Percentiles rank a stretch among this genome's conserved stretches.
Evolutionary conservation across 37 sponge, comb jelly and placozoan genomes (phyloP).

Genomic region (Axinella damicornis): DNA sequence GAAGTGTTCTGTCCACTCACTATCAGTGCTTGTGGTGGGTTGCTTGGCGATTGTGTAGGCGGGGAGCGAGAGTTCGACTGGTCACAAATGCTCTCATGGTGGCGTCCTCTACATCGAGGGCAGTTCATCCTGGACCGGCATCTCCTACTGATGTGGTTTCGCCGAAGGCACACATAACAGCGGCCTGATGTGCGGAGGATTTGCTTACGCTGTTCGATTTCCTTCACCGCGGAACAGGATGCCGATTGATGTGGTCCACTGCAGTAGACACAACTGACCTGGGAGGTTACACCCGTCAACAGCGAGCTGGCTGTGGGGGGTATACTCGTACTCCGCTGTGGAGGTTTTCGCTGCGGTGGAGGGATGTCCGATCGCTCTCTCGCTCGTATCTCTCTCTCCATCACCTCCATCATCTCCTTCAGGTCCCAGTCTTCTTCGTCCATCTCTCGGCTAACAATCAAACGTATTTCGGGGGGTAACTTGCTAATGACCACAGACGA

Average conservation of each 20-base stretch:
- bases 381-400: no score
- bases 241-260: neutral
- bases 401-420: no score
- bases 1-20: neutral
- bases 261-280: neutral
- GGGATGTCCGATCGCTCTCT: neutral
- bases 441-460: no score
- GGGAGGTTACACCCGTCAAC: no score
- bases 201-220: neutral
- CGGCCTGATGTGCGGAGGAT: neutral
- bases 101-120: neutral
- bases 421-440: no score
- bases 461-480: no score
- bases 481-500: no score
- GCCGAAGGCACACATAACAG: no score
- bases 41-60: neutral
- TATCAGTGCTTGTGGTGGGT: neutral
- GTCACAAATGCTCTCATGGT: no score
- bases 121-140: neutral
- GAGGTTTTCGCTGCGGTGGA: neutral
- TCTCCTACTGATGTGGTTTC: neutral
- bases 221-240: neutral
- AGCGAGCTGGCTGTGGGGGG: no score
- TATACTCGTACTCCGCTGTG: neutral
- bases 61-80: neutral